Evolutionary conservation across 2,888 invertebrate species (phyloP), one percentile per base, ranked within the genome.

Genomic region (Phragmatobia fuliginosa): DNA sequence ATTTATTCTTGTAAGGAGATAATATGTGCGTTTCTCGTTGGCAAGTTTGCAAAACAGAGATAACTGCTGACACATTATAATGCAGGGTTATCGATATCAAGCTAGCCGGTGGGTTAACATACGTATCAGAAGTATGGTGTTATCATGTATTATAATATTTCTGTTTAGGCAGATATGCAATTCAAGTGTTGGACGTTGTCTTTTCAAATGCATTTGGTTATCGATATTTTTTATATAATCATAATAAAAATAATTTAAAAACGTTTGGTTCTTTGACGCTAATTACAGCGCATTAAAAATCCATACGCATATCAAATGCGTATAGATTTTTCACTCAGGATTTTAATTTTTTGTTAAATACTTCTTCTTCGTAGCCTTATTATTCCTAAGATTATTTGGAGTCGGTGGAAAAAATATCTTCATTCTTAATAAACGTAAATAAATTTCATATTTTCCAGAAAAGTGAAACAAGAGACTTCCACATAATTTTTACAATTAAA

Each of bases 31-130:
- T 84, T 85, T 85, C 81, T 73, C 79, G 80, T 80, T 86, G 78
- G 87, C 87, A 87, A 90, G 88, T 85, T 91, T 90, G 90, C 89
- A 90, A 90, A 91, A 88, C 88, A 89, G 88, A 88, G 89, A 90
- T 91, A 91, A 83, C 52, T 73, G 72, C 45, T 76, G 90, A 89
- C 88, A 85, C 78, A 75, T 83, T 77, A 63, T 88, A 85, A 88
- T 89, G 92, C 90, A 91, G 91, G 94, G 93, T 93, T 94, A 94
- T 94, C 94, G 72, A 66, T 80, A 36, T 85, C 83, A 85, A 87
- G 85, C 88, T 86, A 88, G 89, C 90, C 87, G 88, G 90, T 85
- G 82, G 88, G 86, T 87, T 88, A 83, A 86, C 85, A 84, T 85
- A 77, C 77, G 76, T 88, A 88, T 87, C 69, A 72, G 72, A 90